Percentiles rank a stretch among this genome's conserved stretches.
These are phyloP conservation scores for Megaleporinus macrocephalus DNA, from an alignment of 2,113 vertebrate genomes.

Conservation along the genomic window DNA sequence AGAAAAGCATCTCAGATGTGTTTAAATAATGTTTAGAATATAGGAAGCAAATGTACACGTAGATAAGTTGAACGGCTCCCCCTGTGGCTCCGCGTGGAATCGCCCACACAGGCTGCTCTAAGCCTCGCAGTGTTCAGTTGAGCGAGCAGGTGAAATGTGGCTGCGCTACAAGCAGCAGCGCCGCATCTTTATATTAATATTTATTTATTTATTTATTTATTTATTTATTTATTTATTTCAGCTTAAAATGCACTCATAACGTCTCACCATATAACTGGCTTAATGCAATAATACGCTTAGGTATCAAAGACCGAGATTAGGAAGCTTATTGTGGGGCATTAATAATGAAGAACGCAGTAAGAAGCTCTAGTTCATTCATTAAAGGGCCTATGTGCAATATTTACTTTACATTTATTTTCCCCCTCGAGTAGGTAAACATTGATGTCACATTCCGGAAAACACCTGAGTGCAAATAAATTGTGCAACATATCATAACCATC, in stretches of 20 bases:
- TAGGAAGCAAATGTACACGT: neutral
- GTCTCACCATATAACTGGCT: neutral
- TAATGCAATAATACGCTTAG: neutral
- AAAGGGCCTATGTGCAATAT: no score
- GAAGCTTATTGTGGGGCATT: no score
- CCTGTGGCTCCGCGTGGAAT: conserved; percentile 22
- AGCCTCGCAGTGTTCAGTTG: conserved; percentile 58
- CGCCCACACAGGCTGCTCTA: conserved; percentile 44
- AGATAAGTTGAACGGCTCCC: neutral
- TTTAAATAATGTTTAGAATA: neutral
- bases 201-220: no score
- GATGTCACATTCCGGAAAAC: no score
- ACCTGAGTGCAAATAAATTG: no score
- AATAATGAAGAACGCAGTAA: no score
- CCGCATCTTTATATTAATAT: conserved; percentile 38
- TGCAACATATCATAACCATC: no score
- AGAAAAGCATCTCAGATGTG: neutral
- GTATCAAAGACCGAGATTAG: no score
- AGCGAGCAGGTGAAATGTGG: conserved; percentile 70
- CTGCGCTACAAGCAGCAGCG: conserved; percentile 7
- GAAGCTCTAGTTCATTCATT: no score
- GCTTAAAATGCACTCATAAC: neutral
- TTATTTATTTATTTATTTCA: no score
- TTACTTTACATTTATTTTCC: no score
- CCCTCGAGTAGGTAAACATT: no score